Percentiles rank a stretch among this genome's conserved stretches.
Conservation (phyloP, 2,888 invertebrate species). For the Tipula helvola region DNA sequence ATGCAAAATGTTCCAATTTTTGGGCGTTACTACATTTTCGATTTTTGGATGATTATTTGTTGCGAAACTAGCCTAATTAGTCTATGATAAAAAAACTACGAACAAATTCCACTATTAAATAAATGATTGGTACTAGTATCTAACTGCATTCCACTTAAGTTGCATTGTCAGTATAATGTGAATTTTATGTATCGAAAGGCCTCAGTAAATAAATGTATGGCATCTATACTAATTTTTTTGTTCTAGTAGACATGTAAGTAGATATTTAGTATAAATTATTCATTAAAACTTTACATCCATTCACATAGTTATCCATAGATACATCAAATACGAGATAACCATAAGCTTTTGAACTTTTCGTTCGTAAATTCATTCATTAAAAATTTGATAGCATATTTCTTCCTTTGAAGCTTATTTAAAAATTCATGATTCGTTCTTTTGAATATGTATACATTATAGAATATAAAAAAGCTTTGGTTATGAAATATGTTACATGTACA, state of each 20-base stretch:
- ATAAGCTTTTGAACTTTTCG: not conserved
- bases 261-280: not conserved
- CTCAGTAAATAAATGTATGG: not conserved
- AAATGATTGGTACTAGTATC: too few species aligned
- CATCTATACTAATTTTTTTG: not conserved
- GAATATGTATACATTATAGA: not conserved
- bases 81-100: too few species aligned
- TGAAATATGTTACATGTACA: not conserved
- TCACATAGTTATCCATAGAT: not conserved
- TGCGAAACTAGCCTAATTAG: too few species aligned
- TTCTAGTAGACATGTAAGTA: not conserved
- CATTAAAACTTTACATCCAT: not conserved
- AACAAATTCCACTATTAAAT: too few species aligned
- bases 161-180: too few species aligned
- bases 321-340: not conserved
- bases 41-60: too few species aligned
- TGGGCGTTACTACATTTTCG: too few species aligned
- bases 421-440: not conserved
- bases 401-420: not conserved
- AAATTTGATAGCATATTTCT: not conserved
- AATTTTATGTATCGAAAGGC: not conserved
- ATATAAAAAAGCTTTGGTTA: too few species aligned
- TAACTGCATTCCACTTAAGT: too few species aligned
- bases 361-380: not conserved
- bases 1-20: too few species aligned